phyloP scores from a whole-genome alignment of 2,113 vertebrate genomes.

The Psilopogon haemacephalus region DNA sequence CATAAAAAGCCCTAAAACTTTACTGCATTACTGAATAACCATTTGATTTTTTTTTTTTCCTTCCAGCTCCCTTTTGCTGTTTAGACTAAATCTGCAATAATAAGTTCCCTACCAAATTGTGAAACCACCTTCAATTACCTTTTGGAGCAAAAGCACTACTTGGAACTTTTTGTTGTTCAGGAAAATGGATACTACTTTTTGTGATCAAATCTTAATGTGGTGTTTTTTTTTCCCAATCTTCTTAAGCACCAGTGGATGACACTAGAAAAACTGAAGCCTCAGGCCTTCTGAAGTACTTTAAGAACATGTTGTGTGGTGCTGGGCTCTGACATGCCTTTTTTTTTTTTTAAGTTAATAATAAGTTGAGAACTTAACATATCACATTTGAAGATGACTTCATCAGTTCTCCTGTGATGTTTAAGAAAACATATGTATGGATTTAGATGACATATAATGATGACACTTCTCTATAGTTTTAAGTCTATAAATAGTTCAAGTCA shows the following conservation, averaged over 20 bases:
- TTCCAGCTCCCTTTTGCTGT: background rate
- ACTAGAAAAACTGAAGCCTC: background rate
- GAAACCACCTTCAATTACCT: background rate
- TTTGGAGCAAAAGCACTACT: background rate
- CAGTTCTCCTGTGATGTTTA: background rate
- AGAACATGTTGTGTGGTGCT: background rate
- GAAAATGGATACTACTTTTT: background rate
- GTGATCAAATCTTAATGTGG: background rate
- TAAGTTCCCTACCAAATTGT: background rate
- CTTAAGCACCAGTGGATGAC: background rate
- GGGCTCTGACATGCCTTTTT: background rate
- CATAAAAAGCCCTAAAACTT: background rate
- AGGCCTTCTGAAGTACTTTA: background rate
- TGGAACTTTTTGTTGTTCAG: background rate
- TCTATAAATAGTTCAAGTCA: background rate
- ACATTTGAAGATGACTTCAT: background rate
- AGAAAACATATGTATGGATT: background rate
- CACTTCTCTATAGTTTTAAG: background rate
- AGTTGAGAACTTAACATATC: background rate
- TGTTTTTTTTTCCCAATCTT: background rate
- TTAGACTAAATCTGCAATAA: background rate
- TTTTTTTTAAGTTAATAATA: background rate
- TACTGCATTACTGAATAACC: background rate
- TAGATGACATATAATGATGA: background rate
- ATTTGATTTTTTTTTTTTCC: background rate